phyloP scores from a whole-genome alignment of 2,113 vertebrate genomes.

The Ranitomeya imitator region DNA sequence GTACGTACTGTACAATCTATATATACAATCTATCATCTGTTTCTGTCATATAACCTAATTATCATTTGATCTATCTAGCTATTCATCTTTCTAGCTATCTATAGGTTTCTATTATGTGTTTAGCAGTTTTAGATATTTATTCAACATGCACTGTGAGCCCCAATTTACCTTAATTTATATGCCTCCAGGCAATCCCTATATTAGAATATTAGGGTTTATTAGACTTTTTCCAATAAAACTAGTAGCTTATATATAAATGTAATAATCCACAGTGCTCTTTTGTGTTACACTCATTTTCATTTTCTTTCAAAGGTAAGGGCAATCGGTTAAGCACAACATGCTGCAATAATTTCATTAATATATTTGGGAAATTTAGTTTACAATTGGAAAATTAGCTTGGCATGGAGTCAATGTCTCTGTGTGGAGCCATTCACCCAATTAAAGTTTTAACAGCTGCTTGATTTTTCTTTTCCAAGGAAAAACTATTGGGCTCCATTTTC shows the following conservation, averaged over 20 bases:
- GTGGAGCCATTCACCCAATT: conserved; percentile 65
- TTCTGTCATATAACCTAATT: too few species aligned
- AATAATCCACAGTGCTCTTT: conserved; percentile 54
- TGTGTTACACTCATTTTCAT: conserved; percentile 62
- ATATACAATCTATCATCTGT: too few species aligned
- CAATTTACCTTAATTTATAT: background rate
- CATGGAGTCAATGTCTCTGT: conserved; percentile 24
- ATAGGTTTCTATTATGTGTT: too few species aligned
- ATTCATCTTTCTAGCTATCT: too few species aligned
- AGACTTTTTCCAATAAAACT: background rate
- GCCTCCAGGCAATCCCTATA: background rate
- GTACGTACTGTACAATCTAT: too few species aligned
- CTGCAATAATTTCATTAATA: conserved; percentile 61
- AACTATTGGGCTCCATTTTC: conserved; percentile 70
- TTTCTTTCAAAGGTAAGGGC: conserved; percentile 38
- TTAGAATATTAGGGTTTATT: background rate
- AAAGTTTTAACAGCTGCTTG: conserved; percentile 72
- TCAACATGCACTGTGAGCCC: too few species aligned
- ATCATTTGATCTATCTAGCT: too few species aligned
- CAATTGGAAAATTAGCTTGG: conserved; percentile 58
- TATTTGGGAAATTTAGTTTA: conserved; percentile 61
- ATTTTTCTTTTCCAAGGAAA: conserved; percentile 64
- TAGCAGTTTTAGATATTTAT: too few species aligned
- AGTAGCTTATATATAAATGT: background rate
- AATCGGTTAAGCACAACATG: conserved; percentile 39